Percentiles rank a stretch among this genome's conserved stretches.
These are phyloP conservation scores for Drosophila pachea DNA, from an alignment of 1,140 invertebrate genomes.

Conservation along the genomic window DNA sequence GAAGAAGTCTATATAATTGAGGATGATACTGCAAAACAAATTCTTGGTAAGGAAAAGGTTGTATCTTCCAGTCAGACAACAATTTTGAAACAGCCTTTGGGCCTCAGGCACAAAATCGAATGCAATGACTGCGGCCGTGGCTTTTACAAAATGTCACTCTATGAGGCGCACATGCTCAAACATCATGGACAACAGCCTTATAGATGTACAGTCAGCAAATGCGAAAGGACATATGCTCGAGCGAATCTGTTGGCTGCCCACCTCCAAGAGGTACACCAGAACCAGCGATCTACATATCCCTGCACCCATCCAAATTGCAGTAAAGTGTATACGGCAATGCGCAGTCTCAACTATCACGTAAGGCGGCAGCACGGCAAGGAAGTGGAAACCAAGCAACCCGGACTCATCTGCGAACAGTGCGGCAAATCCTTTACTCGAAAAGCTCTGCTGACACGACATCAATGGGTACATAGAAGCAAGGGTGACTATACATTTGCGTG, in stretches of 20 bases:
- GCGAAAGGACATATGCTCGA: constrained; percentile 46
- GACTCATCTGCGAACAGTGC: constrained; percentile 54
- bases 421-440: constrained; percentile 50
- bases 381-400: background rate
- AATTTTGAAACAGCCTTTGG: constrained; percentile 10
- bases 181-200: constrained; percentile 56
- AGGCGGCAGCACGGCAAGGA: constrained; percentile 28
- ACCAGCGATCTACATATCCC: constrained; percentile 18
- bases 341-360: constrained; percentile 63
- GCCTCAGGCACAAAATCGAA: constrained; percentile 44
- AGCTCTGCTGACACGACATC: constrained; percentile 52
- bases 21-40: constrained; percentile 35
- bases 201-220: constrained; percentile 42
- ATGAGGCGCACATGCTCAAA: constrained; percentile 58
- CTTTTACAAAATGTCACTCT: constrained; percentile 55
- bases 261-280: constrained; percentile 40
- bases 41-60: constrained; percentile 35
- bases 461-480: constrained; percentile 36
- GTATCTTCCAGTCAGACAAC: background rate
- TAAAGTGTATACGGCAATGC: constrained; percentile 53
- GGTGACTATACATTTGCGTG: constrained; percentile 37
- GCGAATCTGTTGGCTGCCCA: constrained; percentile 41
- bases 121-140: constrained; percentile 52
- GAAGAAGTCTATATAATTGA: constrained; percentile 64
- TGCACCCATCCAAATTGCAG: constrained; percentile 40